phyloP scores from a whole-genome alignment of 2,797 vertebrate genomes.

The Phyllotis vaccarum region DNA sequence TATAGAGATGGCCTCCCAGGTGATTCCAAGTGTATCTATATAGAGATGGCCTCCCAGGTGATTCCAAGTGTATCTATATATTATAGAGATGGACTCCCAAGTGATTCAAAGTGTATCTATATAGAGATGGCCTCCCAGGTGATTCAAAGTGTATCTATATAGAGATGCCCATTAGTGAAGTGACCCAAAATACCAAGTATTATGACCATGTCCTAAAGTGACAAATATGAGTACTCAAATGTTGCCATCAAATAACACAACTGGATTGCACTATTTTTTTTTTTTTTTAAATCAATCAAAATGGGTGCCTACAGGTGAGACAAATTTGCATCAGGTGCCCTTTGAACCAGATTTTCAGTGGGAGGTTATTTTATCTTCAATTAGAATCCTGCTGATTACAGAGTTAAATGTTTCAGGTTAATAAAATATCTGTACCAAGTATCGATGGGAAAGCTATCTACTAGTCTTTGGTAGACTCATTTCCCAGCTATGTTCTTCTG shows the following conservation, averaged over 20 bases:
- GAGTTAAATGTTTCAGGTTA: slow-evolving; percentile 41
- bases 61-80: neutral
- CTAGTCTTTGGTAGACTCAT: slow-evolving; percentile 5
- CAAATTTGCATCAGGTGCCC: neutral
- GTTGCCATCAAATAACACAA: slow-evolving; percentile 1
- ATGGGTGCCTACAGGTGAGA: neutral
- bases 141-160: no score
- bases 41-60: no score
- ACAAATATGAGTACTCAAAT: neutral
- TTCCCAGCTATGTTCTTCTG: slow-evolving; percentile 50
- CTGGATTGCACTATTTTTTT: neutral
- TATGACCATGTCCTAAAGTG: neutral
- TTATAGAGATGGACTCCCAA: no score
- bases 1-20: no score
- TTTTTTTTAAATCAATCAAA: neutral
- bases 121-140: no score
- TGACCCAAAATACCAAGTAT: neutral
- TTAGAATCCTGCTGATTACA: neutral
- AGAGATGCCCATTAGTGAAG: no score
- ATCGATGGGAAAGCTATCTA: neutral
- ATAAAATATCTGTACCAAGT: neutral
- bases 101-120: neutral
- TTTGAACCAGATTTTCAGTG: slow-evolving; percentile 20
- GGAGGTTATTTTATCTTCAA: slow-evolving; percentile 31
- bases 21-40: no score